A percentile compares a stretch with the other conserved stretches of the same genome.
phyloP scores from a whole-genome alignment of 2,888 invertebrate species.

The Ctenicera cuprea region DNA sequence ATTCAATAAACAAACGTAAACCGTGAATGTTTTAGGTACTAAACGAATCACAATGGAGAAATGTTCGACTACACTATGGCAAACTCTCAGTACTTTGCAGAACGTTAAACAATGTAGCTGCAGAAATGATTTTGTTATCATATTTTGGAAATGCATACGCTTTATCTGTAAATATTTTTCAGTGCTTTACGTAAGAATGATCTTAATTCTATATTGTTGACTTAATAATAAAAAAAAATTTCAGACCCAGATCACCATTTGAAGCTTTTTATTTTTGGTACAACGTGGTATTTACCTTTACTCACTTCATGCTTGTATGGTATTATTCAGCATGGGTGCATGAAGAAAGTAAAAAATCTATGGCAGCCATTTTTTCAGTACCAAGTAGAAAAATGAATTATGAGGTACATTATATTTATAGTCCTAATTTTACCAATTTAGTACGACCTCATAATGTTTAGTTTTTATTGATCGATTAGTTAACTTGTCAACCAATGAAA shows the following conservation, averaged over 20 bases:
- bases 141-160: constrained; percentile 21
- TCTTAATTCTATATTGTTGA: background rate
- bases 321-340: constrained; percentile 20
- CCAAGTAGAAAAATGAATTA: background rate
- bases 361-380: background rate
- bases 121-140: constrained; percentile 16
- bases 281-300: background rate
- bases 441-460: no score
- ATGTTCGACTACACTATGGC: constrained; percentile 22
- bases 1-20: background rate
- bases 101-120: background rate
- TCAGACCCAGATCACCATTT: background rate
- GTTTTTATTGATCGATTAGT: no score
- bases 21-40: background rate
- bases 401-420: no score
- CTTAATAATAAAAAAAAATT: background rate
- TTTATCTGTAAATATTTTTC: constrained; percentile 14
- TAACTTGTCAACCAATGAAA: no score
- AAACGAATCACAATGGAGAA: constrained; percentile 18
- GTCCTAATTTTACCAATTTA: no score
- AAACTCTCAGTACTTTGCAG: constrained; percentile 21
- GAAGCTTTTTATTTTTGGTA: constrained; percentile 5
- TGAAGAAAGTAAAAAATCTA: constrained; percentile 13
- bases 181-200: constrained; percentile 11
- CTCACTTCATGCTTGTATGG: constrained; percentile 16